Evolutionary conservation across 1,140 invertebrate genomes (phyloP).

Genomic region (Daktulosphaira vitifoliae): DNA sequence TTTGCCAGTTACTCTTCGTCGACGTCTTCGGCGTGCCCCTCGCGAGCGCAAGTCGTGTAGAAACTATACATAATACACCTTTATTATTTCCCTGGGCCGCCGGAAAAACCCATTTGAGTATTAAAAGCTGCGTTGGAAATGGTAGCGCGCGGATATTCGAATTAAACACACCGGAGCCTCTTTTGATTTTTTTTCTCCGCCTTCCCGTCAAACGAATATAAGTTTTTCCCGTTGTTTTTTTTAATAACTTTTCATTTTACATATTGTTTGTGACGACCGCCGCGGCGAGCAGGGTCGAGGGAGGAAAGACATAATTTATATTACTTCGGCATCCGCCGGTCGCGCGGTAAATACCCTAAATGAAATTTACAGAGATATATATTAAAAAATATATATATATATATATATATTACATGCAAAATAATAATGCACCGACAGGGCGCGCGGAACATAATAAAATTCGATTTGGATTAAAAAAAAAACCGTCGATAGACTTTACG

Average conservation of each 20-base stretch:
- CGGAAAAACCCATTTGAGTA: conserved; percentile 27
- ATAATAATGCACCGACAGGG: no score
- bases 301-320: conserved; percentile 17
- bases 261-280: conserved; percentile 25
- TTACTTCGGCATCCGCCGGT: conserved; percentile 16
- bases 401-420: background rate
- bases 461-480: conserved; percentile 25
- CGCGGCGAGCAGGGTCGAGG: background rate
- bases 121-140: conserved; percentile 29
- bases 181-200: no score
- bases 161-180: conserved; percentile 32
- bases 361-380: conserved; percentile 13
- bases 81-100: conserved; percentile 2
- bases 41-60: background rate
- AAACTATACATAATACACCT: conserved; percentile 21
- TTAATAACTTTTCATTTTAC: conserved; percentile 33
- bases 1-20: conserved; percentile 20
- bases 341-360: conserved; percentile 9
- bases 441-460: conserved; percentile 1
- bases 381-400: conserved; percentile 12
- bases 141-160: background rate
- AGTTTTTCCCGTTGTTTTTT: conserved; percentile 18
- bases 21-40: background rate
- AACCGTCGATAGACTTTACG: conserved; percentile 6
- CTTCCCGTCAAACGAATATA: no score